A percentile compares a stretch with the other conserved stretches of the same genome.
phyloP scores from a whole-genome alignment of 64 coral and sea anemone species.

The Montipora foliosa region DNA sequence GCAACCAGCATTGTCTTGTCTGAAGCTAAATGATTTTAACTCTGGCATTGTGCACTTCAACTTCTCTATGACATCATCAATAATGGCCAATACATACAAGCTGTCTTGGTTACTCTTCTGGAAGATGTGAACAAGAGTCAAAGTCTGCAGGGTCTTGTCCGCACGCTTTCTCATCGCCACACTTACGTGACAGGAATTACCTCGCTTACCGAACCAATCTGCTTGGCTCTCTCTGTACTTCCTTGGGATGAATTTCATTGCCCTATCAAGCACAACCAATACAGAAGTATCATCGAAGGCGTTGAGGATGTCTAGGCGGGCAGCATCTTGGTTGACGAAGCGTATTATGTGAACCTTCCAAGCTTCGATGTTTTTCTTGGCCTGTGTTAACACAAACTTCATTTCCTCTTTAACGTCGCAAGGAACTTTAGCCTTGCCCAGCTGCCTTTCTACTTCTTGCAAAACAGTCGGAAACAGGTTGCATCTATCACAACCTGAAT shows the following conservation, averaged over 20 bases:
- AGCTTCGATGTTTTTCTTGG: too few relatives aligned
- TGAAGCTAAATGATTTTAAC: too few relatives aligned
- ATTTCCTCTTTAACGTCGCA: too few relatives aligned
- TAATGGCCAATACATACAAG: neutral
- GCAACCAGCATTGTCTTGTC: conserved; percentile 1
- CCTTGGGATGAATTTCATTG: neutral
- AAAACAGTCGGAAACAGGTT: too few relatives aligned
- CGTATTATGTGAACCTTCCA: too few relatives aligned
- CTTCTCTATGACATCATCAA: neutral
- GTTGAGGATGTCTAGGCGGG: too few relatives aligned
- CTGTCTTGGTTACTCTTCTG: neutral
- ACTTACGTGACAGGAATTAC: neutral
- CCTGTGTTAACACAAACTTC: too few relatives aligned
- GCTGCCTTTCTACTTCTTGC: too few relatives aligned
- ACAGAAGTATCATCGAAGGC: neutral
- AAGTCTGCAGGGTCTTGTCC: neutral
- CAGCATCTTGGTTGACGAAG: too few relatives aligned
- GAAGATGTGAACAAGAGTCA: too few relatives aligned
- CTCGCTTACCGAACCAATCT: conserved; percentile 2
- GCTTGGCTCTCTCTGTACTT: neutral
- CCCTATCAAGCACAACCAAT: neutral
- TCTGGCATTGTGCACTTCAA: neutral
- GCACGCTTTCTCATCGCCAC: neutral
- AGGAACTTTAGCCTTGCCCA: too few relatives aligned
- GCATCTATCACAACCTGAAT: too few relatives aligned